phyloP scores from a whole-genome alignment of 2,113 vertebrate species.

The Saccopteryx leptura region DNA sequence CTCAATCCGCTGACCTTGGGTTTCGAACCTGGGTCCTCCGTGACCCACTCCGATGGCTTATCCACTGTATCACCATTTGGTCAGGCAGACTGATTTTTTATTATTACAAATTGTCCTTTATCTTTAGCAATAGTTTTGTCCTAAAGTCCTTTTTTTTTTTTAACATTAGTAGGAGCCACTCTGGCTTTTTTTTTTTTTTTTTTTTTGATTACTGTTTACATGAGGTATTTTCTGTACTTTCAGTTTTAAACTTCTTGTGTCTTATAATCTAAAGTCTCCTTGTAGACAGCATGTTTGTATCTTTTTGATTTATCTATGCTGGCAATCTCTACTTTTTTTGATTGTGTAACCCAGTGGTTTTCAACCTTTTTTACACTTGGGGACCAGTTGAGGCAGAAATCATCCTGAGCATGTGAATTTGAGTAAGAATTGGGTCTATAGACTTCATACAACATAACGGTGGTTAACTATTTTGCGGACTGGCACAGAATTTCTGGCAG shows the following conservation, averaged over 20 bases:
- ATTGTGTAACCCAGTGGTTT: not conserved
- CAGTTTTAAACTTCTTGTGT: not conserved
- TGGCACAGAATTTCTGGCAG: too few relatives aligned
- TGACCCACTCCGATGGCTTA: too few relatives aligned
- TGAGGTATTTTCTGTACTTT: not conserved
- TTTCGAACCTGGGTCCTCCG: too few relatives aligned
- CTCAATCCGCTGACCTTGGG: too few relatives aligned
- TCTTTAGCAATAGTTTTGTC: not conserved
- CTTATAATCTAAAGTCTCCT: not conserved
- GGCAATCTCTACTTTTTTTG: not conserved
- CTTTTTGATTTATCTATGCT: not conserved
- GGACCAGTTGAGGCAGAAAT: too few relatives aligned
- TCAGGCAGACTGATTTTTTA: not conserved
- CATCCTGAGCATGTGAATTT: too few relatives aligned
- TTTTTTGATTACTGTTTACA: not conserved
- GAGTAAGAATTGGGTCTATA: too few relatives aligned
- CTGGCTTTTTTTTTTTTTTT: not conserved
- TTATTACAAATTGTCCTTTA: not conserved
- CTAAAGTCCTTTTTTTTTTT: not conserved
- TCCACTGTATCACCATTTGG: too few relatives aligned
- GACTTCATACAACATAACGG: too few relatives aligned
- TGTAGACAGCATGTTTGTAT: not conserved
- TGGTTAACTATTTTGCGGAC: too few relatives aligned
- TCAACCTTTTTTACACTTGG: too few relatives aligned
- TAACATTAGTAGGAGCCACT: not conserved